Conservation (phyloP, 2,888 invertebrate species). For the Lamellibrachia satsuma region DNA sequence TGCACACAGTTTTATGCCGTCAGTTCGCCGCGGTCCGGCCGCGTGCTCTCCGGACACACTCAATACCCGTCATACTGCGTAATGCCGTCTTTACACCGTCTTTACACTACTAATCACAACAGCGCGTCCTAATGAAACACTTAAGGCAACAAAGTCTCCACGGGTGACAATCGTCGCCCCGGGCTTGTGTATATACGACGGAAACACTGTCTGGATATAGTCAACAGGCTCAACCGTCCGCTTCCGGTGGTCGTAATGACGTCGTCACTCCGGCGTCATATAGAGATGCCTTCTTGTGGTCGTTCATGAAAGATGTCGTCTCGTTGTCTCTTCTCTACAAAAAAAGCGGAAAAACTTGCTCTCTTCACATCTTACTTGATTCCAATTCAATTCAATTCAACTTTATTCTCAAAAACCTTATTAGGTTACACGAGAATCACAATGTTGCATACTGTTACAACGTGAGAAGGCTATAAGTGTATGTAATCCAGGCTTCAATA, state of each 20-base stretch:
- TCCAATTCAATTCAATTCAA: too few relatives aligned
- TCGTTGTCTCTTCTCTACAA: background rate
- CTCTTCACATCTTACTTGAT: background rate
- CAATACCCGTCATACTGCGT: conserved; percentile 1
- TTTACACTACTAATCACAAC: conserved; percentile 3
- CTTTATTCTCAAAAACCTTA: too few relatives aligned
- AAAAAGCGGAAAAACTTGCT: too few relatives aligned
- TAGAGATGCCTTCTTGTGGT: background rate
- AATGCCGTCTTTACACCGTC: background rate
- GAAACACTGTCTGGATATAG: background rate
- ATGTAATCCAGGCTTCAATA: too few relatives aligned
- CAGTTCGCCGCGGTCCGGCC: background rate
- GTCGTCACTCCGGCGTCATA: background rate
- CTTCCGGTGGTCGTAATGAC: background rate
- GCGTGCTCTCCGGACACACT: background rate
- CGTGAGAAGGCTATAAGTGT: too few relatives aligned
- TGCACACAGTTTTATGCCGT: background rate
- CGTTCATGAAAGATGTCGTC: conserved; percentile 1
- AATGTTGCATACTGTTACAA: too few relatives aligned
- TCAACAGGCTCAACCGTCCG: background rate
- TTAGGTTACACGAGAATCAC: too few relatives aligned
- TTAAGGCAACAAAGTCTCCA: background rate
- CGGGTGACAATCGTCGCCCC: background rate
- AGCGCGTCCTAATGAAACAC: background rate
- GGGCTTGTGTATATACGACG: background rate